Conservation (phyloP, 2,888 invertebrate species). For the Biston stratarius region DNA sequence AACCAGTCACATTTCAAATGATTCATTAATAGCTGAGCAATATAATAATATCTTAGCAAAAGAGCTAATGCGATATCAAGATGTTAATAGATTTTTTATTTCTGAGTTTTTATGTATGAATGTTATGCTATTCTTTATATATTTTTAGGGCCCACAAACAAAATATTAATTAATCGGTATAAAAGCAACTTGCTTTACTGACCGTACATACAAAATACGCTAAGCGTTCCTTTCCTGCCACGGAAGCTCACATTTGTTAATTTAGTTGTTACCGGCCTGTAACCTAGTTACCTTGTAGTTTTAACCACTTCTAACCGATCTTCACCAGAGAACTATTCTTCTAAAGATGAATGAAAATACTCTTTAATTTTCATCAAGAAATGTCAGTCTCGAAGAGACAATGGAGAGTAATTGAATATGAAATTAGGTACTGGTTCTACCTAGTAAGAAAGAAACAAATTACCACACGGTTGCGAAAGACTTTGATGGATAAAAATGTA, state of each 20-base stretch:
- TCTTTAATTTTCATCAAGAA: conserved; percentile 14
- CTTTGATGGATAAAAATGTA: conserved; percentile 24
- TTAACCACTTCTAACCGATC: conserved; percentile 56
- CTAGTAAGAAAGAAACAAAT: conserved; percentile 18
- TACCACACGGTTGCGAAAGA: conserved; percentile 9
- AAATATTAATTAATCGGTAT: neutral
- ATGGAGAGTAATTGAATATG: conserved; percentile 12
- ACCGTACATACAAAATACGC: conserved; percentile 60
- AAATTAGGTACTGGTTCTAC: conserved; percentile 9
- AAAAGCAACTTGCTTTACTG: conserved; percentile 11
- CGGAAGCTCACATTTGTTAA: conserved; percentile 73
- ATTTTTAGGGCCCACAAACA: neutral
- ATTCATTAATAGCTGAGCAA: conserved; percentile 24
- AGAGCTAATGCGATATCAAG: conserved; percentile 7
- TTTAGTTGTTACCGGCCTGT: conserved; percentile 70
- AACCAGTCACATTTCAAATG: conserved; percentile 19
- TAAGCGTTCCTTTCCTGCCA: conserved; percentile 79
- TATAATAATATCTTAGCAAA: conserved; percentile 39
- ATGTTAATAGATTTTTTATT: neutral
- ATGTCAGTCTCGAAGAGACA: conserved; percentile 2
- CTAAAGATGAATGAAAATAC: conserved; percentile 1
- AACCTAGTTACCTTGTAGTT: conserved; percentile 46
- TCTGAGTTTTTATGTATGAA: neutral
- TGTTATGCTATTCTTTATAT: neutral
- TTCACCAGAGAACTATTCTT: conserved; percentile 29